phyloP scores from a whole-genome alignment of 2,113 vertebrate genomes.

The Platysternon megacephalum region DNA sequence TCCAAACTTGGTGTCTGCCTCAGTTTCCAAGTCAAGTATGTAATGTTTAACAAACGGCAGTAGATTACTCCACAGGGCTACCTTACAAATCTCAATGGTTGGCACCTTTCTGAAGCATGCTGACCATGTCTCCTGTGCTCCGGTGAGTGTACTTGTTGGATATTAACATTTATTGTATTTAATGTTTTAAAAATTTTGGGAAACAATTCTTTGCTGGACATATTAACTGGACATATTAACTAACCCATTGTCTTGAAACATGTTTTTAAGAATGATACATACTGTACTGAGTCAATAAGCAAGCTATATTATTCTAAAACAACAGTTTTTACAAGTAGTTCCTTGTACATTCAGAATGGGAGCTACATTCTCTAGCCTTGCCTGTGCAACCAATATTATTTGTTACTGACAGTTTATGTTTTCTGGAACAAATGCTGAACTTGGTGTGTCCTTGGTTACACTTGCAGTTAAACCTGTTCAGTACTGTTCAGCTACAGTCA shows the following conservation, averaged over 20 bases:
- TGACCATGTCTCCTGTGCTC: neutral
- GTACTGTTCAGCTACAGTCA: neutral
- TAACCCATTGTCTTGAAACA: neutral
- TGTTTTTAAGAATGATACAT: neutral
- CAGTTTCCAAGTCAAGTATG: neutral
- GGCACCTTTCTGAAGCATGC: neutral
- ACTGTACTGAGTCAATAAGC: neutral
- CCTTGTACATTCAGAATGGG: neutral
- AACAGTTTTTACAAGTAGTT: neutral
- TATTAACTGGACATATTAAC: neutral
- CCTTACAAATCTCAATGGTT: neutral
- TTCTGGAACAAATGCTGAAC: neutral
- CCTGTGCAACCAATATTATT: neutral
- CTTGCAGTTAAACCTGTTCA: neutral
- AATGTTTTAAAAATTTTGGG: neutral
- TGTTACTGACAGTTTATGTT: neutral
- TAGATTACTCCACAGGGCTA: neutral
- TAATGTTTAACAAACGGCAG: neutral
- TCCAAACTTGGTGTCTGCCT: neutral
- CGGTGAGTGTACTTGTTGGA: neutral
- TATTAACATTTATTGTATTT: neutral
- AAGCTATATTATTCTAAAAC: neutral
- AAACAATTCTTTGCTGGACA: neutral
- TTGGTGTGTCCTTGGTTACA: neutral
- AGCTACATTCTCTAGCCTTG: neutral